Conservation (phyloP, 2,888 invertebrate species). For the Hypomecis punctinalis region DNA sequence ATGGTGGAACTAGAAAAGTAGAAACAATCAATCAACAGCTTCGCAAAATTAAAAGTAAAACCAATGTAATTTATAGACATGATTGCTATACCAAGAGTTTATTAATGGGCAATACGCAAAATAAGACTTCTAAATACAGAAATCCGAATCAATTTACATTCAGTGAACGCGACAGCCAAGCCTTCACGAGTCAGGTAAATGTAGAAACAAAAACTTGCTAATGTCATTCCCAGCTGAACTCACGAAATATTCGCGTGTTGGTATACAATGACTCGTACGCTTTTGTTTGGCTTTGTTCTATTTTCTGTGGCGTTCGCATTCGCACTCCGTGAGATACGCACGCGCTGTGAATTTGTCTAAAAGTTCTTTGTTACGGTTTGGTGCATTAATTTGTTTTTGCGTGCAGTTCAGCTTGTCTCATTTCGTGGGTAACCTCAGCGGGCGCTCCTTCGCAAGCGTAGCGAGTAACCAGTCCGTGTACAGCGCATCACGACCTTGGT, state of each 20-base stretch:
- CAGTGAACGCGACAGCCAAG: constrained; percentile 71
- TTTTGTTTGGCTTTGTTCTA: constrained; percentile 60
- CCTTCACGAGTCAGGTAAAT: constrained; percentile 80
- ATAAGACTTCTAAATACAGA: constrained; percentile 64
- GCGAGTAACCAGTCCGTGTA: constrained; percentile 86
- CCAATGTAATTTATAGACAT: constrained; percentile 24
- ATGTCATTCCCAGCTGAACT: constrained; percentile 84
- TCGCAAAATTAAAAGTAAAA: constrained; percentile 47
- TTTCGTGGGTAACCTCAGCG: constrained; percentile 86
- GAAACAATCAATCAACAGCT: constrained; percentile 45
- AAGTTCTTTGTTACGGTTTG: constrained; percentile 55
- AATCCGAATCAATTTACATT: constrained; percentile 61
- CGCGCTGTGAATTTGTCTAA: constrained; percentile 45
- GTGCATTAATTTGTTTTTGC: constrained; percentile 59
- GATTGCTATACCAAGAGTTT: constrained; percentile 22
- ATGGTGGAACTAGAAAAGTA: constrained; percentile 57
- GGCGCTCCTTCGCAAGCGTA: constrained; percentile 85
- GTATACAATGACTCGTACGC: constrained; percentile 52
- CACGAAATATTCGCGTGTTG: constrained; percentile 73
- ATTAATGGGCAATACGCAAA: constrained; percentile 82
- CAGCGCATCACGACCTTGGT: constrained; percentile 88
- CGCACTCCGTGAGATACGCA: constrained; percentile 41
- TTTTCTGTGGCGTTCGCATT: constrained; percentile 48
- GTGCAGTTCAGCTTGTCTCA: constrained; percentile 85
- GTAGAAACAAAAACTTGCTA: constrained; percentile 79